Evolutionary conservation across 2,888 invertebrate species (phyloP).

Genomic region (Chesias legatella): DNA sequence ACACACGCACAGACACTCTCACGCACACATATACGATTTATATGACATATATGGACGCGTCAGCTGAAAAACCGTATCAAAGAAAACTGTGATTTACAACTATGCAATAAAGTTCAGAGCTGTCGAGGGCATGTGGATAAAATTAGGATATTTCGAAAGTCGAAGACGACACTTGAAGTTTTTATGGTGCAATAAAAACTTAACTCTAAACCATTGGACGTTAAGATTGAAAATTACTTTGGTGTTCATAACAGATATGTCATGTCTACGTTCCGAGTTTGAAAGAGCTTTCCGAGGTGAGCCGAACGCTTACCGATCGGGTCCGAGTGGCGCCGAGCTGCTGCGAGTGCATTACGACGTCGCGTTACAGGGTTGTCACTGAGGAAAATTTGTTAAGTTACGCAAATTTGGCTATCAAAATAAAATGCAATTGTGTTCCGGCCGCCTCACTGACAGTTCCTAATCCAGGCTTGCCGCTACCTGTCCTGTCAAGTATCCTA

Average conservation of each 20-base stretch:
- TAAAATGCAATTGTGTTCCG: no score
- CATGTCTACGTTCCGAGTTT: constrained; percentile 68
- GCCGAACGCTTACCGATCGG: constrained; percentile 77
- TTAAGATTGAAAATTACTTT: constrained; percentile 38
- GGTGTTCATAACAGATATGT: constrained; percentile 53
- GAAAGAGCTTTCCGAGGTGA: constrained; percentile 70
- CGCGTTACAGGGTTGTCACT: constrained; percentile 58
- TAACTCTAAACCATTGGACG: constrained; percentile 21
- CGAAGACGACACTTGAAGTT: constrained; percentile 62
- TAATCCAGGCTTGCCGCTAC: no score
- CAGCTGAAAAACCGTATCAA: constrained; percentile 62
- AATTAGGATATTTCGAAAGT: constrained; percentile 76
- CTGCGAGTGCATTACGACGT: constrained; percentile 73
- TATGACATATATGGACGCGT: constrained; percentile 71
- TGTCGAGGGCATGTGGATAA: constrained; percentile 39
- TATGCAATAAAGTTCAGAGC: constrained; percentile 31
- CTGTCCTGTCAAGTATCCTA: no score
- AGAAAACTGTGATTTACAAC: constrained; percentile 38
- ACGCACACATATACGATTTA: constrained; percentile 38
- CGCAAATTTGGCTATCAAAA: no score
- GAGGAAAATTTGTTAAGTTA: constrained; percentile 35
- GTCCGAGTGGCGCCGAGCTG: constrained; percentile 75
- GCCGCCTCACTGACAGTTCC: no score
- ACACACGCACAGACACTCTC: constrained; percentile 46
- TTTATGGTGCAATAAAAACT: constrained; percentile 30